Evolutionary conservation across 2,113 vertebrate genomes (phyloP), one percentile per base, ranked within the genome.

Genomic region (Malaclemys terrapin): DNA sequence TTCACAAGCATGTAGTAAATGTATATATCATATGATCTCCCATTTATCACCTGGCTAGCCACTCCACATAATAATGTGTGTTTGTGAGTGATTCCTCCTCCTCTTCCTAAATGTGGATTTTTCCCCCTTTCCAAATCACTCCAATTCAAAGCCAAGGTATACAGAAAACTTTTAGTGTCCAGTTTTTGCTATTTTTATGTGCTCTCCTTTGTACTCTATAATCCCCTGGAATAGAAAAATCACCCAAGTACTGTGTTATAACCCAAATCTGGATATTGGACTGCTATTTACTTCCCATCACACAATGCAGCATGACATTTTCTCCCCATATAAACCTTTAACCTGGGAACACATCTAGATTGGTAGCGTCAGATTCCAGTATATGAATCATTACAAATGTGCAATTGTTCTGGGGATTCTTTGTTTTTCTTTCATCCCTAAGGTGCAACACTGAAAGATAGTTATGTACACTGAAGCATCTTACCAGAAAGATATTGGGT

Each of bases 391-490:
- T 12, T 80, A 25, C 5, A 93, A 85, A 91, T n/a, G 62, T 6
- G 2, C 17, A 84, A 50, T 10, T 89, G 10, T 22, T 90, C 52
- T 62, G 50, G 25, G 80, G 80, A 53, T 27, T 22, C 24, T 62
- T 25, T 89, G 75, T 27, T 47, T 78, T 78, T 87, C 27, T 50
- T 8, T 49, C 12, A 27, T 62, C 35, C 49, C 10, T 80, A 24
- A 79, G 7, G 2, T 85, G 19, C 3, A 82, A 29, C 4, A 27
- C 10, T 31, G 3, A 50, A 2, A 47, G 31, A 72, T n/a, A 95
- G 5, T 47, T 5, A 8, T 16, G 1, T 49, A 1, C 45, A 57
- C 3, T 0, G 0, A 42, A 12, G 10, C 1, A 81, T 50, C 56
- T 53, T 49, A 25, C 24, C 22, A 54, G 7, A 54, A 6, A 75